Percentiles rank a stretch among this genome's conserved stretches.
phyloP scores from a whole-genome alignment of 2,888 invertebrate species.

The Odontocerum albicorne region DNA sequence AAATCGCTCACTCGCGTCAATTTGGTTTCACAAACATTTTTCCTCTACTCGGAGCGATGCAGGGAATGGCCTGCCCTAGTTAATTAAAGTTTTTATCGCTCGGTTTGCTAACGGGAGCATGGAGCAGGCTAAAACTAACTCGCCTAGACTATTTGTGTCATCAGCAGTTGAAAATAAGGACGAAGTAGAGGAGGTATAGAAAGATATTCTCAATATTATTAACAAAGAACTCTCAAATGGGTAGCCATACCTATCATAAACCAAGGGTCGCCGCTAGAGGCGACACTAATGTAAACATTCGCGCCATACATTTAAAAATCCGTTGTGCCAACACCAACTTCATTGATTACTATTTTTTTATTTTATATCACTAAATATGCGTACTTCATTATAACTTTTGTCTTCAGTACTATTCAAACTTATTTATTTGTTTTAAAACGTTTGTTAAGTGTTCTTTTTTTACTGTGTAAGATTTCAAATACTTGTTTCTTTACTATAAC shows the following conservation, averaged over 20 bases:
- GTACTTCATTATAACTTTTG: too few species aligned
- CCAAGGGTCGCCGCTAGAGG: constrained; percentile 52
- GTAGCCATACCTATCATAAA: constrained; percentile 53
- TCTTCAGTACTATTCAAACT: too few species aligned
- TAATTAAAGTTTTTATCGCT: constrained; percentile 61
- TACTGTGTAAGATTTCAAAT: too few species aligned
- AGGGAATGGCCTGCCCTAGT: constrained; percentile 59
- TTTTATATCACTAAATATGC: not conserved
- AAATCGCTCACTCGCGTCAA: constrained; percentile 38
- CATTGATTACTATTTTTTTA: not conserved
- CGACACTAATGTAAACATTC: constrained; percentile 42
- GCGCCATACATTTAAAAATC: constrained; percentile 26
- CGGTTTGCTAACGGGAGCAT: constrained; percentile 53
- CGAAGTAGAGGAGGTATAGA: constrained; percentile 83
- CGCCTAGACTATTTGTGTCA: constrained; percentile 78
- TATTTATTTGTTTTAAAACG: too few species aligned
- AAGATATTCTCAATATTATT: constrained; percentile 38
- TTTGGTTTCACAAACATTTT: constrained; percentile 58
- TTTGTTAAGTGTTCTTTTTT: too few species aligned
- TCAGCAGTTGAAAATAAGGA: constrained; percentile 84
- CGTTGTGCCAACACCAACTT: not conserved
- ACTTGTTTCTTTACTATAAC: too few species aligned
- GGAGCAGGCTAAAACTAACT: constrained; percentile 61
- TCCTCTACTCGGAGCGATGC: constrained; percentile 64
- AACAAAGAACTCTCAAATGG: constrained; percentile 52